phyloP scores from a whole-genome alignment of 2,797 vertebrate species.

The Callimico goeldii region DNA sequence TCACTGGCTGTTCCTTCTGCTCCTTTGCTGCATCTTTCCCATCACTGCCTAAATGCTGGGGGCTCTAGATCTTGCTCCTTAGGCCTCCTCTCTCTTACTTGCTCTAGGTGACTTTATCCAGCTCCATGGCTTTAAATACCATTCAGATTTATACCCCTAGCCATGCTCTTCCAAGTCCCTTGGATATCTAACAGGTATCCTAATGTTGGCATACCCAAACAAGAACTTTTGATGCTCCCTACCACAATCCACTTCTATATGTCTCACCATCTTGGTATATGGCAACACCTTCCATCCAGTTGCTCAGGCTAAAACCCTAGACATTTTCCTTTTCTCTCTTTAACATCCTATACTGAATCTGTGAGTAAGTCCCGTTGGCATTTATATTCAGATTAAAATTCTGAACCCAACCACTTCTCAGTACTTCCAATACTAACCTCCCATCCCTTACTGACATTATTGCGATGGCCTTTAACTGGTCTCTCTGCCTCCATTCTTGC shows the following conservation, averaged over 20 bases:
- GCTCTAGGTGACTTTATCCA: not conserved
- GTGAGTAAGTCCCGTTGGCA: not conserved
- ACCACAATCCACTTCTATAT: not conserved
- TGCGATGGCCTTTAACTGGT: not conserved
- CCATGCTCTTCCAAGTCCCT: not conserved
- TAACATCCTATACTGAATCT: not conserved
- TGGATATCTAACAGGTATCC: not conserved
- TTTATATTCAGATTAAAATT: slow-evolving; percentile 26
- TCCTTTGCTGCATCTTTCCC: not conserved
- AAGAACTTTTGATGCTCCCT: not conserved
- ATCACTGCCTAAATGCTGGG: not conserved
- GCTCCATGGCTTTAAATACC: not conserved
- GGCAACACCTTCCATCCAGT: not conserved
- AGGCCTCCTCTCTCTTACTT: not conserved
- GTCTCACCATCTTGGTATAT: not conserved
- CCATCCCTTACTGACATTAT: not conserved
- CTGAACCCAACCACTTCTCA: not conserved
- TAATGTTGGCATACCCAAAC: not conserved
- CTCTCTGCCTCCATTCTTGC: not conserved
- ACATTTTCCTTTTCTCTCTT: not conserved
- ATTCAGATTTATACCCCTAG: not conserved
- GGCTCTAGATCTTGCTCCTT: not conserved
- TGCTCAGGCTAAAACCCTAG: not conserved
- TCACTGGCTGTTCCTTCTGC: not conserved
- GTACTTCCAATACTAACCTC: not conserved